Evolutionary conservation across 2,888 invertebrate genomes (phyloP).

Genomic region (Baccha elongata): DNA sequence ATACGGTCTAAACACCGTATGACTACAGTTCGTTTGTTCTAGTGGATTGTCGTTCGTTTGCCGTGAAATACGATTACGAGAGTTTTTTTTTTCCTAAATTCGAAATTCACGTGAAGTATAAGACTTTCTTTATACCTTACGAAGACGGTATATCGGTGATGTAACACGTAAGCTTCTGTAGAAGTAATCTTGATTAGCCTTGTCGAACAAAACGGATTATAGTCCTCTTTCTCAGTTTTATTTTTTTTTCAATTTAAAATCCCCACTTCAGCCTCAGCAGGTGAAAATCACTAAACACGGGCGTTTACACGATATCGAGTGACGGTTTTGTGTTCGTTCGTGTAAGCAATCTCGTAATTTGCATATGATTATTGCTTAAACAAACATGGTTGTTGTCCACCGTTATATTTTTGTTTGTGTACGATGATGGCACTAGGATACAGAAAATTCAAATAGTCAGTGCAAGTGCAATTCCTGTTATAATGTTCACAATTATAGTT

Average conservation of each 20-base stretch:
- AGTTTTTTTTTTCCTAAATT: constrained; percentile 16
- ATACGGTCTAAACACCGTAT: constrained; percentile 65
- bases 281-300: constrained; percentile 19
- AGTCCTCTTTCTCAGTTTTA: neutral
- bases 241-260: neutral
- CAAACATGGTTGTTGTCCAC: constrained; percentile 48
- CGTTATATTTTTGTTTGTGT: too few relatives aligned
- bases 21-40: constrained; percentile 45
- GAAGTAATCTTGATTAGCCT: constrained; percentile 9
- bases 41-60: constrained; percentile 9
- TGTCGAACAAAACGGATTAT: constrained; percentile 34
- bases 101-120: constrained; percentile 37
- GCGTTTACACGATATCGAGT: neutral
- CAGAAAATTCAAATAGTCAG: neutral
- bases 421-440: constrained; percentile 4
- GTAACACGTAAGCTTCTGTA: neutral
- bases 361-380: constrained; percentile 50
- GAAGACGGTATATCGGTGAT: neutral
- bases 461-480: constrained; percentile 29
- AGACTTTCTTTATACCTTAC: neutral
- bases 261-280: neutral
- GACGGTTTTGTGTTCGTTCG: constrained; percentile 21
- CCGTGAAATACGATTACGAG: neutral
- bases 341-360: constrained; percentile 22
- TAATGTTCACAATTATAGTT: constrained; percentile 56